Base-by-base conservation (phyloP, 2,888 invertebrate species). In the Dermolepida albohirtum region DNA sequence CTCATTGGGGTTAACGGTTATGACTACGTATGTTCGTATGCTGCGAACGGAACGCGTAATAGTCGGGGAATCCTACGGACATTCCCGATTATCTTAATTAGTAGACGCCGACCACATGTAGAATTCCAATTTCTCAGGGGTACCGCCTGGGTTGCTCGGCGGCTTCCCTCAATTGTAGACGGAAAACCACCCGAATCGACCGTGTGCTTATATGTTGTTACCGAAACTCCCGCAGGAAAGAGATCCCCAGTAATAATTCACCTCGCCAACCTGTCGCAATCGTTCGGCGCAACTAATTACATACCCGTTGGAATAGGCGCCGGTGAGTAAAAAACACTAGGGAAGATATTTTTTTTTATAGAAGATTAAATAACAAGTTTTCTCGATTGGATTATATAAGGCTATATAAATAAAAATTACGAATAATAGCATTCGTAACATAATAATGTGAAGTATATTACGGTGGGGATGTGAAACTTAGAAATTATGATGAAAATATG, bases 281-380 rank as follows among this genome's bases (percentile, higher is more conserved):
- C 69, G 70, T 64, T 72, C 70, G 70, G 71, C 66, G 68, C 70
- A 72, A 70, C 73, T 71, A 73, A 72, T 73, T 73, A 34, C 34
- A 34, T 34, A 7, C 34, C n/a, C 34, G 34, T 6, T 6, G 34
- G 6, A 34, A 8, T 34, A 34, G 34, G 34, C 10, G 34, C 6
- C 34, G 34, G 34, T 6, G 34, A 10, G 34, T 2, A 34, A 10
- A 34, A 22, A 22, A 4, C 22, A 4, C 22, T 4, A 22, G 22
- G 22, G 4, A 22, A 22, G 22, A 22, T 2, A 4, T 2, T 22
- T 22, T 2, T 22, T 22, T 22, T 22, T 22, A 4, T 22, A 22
- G 22, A 22, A 22, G 22, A 22, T 22, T 22, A 22, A 22, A 22
- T 22, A 22, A 22, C 4, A 22, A 22, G 22, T 1, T 22, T 22